Conservation (phyloP, 2,113 vertebrate species). For the Atherinomorus stipes region DNA sequence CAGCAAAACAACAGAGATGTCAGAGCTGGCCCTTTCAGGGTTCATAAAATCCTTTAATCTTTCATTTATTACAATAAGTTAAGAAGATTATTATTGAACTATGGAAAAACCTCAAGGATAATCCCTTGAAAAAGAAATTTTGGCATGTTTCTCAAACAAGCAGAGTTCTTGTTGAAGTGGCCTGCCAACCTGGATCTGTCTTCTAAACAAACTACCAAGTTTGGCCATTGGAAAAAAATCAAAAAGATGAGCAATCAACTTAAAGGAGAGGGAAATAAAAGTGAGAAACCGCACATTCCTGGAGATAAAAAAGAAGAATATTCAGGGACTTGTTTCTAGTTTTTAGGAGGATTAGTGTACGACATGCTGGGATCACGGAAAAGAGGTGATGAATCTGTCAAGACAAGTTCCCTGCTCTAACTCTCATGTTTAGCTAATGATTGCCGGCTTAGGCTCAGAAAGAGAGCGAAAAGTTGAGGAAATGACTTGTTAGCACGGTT, state of each 20-base stretch:
- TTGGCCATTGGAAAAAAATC: conserved; percentile 22
- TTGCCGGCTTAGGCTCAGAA: conserved; percentile 68
- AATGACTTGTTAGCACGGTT: conserved; percentile 80
- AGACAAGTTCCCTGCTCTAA: conserved; percentile 68
- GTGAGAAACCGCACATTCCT: neutral
- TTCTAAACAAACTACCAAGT: conserved; percentile 54
- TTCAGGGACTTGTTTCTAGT: conserved; percentile 44
- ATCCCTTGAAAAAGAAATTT: conserved; percentile 68
- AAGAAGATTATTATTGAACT: conserved; percentile 81
- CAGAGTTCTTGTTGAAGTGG: conserved; percentile 52
- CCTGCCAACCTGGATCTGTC: conserved; percentile 57
- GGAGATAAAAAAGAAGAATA: conserved; percentile 20
- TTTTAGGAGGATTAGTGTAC: conserved; percentile 63
- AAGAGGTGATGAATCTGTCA: conserved; percentile 81
- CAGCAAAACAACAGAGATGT: conserved; percentile 66
- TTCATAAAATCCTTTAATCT: conserved; percentile 79
- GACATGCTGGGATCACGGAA: conserved; percentile 70
- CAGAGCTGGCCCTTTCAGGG: conserved; percentile 48
- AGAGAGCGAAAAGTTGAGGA: conserved; percentile 76
- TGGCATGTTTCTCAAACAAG: conserved; percentile 73
- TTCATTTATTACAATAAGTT: conserved; percentile 81
- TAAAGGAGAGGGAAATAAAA: neutral
- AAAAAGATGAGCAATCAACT: neutral
- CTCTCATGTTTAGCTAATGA: conserved; percentile 83
- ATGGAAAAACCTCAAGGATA: conserved; percentile 78